A percentile compares a stretch with the other conserved stretches of the same genome.
phyloP scores from a whole-genome alignment of 2,888 invertebrate species.

The Tortricodes alternella region DNA sequence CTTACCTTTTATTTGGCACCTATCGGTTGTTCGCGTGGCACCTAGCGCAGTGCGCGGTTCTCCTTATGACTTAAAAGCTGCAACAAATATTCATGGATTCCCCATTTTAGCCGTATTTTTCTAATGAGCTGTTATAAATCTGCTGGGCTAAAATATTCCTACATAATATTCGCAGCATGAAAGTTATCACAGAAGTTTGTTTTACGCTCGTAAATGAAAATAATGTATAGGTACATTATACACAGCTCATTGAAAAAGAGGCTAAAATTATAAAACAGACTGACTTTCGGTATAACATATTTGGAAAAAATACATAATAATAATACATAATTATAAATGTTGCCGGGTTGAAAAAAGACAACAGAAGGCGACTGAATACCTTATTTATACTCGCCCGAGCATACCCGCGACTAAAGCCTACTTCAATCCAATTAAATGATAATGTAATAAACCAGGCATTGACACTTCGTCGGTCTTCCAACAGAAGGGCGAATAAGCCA shows the following conservation, averaged over 20 bases:
- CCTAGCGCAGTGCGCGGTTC: slow-evolving; percentile 61
- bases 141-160: too few relatives aligned
- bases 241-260: slow-evolving; percentile 24
- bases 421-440: too few relatives aligned
- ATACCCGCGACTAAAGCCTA: too few relatives aligned
- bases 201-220: too few relatives aligned
- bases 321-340: background rate
- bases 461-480: too few relatives aligned
- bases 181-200: too few relatives aligned
- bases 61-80: slow-evolving; percentile 77
- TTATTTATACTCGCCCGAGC: too few relatives aligned
- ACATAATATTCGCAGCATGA: too few relatives aligned
- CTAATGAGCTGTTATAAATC: slow-evolving; percentile 37
- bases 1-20: slow-evolving; percentile 69
- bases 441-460: too few relatives aligned
- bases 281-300: slow-evolving; percentile 4
- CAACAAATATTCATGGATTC: slow-evolving; percentile 81
- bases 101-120: slow-evolving; percentile 68
- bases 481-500: too few relatives aligned
- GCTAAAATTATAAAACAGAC: slow-evolving; percentile 9
- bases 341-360: too few relatives aligned
- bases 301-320: background rate
- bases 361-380: background rate
- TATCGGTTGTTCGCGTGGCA: slow-evolving; percentile 57
- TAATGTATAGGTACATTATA: too few relatives aligned